Conservation (phyloP, 1,140 invertebrate species). For the Kradibia gibbosae region DNA sequence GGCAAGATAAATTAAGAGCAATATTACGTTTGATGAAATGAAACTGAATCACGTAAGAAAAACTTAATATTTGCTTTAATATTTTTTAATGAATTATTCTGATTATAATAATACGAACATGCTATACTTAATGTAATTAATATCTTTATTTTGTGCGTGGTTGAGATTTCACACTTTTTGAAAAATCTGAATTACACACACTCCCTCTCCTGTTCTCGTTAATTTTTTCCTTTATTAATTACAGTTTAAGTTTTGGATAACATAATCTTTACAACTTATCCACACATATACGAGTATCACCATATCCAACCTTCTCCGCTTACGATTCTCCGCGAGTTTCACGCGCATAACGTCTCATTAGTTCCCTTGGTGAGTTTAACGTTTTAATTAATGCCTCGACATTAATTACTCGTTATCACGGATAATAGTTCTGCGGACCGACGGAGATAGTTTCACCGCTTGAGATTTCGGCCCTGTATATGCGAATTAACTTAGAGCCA, state of each 20-base stretch:
- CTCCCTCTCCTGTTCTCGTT: no score
- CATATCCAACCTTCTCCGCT: background rate
- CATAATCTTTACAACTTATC: background rate
- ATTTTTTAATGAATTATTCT: no score
- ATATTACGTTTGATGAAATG: no score
- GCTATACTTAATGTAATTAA: no score
- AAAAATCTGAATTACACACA: no score
- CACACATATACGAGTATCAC: background rate
- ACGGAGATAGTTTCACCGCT: background rate
- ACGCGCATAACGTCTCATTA: constrained; percentile 39
- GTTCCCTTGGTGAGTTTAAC: constrained; percentile 21
- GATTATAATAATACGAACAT: no score
- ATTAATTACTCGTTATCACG: constrained; percentile 54
- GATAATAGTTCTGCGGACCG: constrained; percentile 46
- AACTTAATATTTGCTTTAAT: no score
- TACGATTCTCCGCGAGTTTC: background rate
- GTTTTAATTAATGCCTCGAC: constrained; percentile 49
- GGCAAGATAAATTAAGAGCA: no score
- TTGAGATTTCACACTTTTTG: no score
- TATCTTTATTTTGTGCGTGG: no score
- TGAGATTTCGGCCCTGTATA: background rate
- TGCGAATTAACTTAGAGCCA: background rate
- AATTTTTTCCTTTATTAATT: no score
- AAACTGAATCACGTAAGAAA: no score
- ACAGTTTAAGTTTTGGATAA: background rate